phyloP scores from a whole-genome alignment of 2,888 invertebrate species.

The Melinaea menophilus region DNA sequence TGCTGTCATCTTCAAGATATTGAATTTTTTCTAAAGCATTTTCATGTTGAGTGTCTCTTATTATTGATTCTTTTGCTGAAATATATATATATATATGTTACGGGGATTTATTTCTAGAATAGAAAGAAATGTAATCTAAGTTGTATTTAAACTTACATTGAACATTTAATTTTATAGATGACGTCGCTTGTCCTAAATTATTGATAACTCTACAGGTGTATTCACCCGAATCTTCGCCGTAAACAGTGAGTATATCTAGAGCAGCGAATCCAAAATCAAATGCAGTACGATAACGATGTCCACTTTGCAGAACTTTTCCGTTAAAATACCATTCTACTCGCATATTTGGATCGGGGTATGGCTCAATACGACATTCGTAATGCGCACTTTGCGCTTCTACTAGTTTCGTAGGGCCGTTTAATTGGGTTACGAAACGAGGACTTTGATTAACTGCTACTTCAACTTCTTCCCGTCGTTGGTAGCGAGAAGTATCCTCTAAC shows the following conservation, averaged over 20 bases:
- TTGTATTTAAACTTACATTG: conserved; percentile 80
- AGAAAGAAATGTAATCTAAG: conserved; percentile 1
- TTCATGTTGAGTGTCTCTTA: conserved; percentile 94
- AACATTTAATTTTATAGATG: conserved; percentile 88
- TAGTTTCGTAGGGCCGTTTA: conserved; percentile 91
- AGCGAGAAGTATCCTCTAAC: conserved; percentile 88
- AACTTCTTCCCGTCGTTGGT: conserved; percentile 88
- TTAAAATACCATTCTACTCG: conserved; percentile 97
- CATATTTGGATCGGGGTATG: conserved; percentile 92
- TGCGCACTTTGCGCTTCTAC: conserved; percentile 94
- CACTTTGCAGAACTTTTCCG: conserved; percentile 90
- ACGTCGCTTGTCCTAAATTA: conserved; percentile 88
- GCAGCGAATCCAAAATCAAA: conserved; percentile 98
- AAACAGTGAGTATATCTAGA: conserved; percentile 95
- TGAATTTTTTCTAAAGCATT: conserved; percentile 95
- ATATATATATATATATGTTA: conserved; percentile 31
- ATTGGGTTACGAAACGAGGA: conserved; percentile 90
- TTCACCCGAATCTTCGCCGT: conserved; percentile 95
- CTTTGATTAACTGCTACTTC: conserved; percentile 88
- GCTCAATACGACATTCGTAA: conserved; percentile 95
- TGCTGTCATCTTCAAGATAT: conserved; percentile 91
- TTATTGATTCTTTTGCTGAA: conserved; percentile 88
- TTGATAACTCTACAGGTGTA: conserved; percentile 93
- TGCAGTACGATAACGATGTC: conserved; percentile 94
- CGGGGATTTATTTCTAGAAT: not conserved